Evolutionary conservation across 2,797 vertebrate species (phyloP).

Genomic region (Gymnoscopelus microlampas): DNA sequence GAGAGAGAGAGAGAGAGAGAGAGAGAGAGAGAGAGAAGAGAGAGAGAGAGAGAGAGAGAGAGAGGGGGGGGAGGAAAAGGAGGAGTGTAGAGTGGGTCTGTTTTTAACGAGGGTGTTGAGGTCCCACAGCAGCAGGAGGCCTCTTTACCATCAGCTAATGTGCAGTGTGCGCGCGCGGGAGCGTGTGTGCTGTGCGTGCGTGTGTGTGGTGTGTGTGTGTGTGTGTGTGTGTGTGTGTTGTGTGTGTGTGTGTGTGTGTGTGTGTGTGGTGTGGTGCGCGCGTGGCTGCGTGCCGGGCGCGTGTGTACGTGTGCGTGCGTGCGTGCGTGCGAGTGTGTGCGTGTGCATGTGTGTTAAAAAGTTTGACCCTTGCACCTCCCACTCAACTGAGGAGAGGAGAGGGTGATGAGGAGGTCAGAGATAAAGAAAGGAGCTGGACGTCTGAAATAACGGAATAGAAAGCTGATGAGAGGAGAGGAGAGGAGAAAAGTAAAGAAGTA

Average conservation of each 20-base stretch:
- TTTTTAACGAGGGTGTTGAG: constrained; percentile 68
- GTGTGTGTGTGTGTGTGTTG: constrained; percentile 14
- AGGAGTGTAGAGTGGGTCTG: constrained; percentile 45
- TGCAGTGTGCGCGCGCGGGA: constrained; percentile 42
- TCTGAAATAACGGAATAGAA: background rate
- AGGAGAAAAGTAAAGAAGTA: background rate
- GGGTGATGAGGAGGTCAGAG: background rate
- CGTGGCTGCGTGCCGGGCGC: constrained; percentile 28
- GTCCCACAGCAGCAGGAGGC: constrained; percentile 51
- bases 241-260: constrained; percentile 34
- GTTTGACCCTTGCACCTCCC: constrained; percentile 46
- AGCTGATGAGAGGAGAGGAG: background rate
- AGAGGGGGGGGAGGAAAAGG: constrained; percentile 62
- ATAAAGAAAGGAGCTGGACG: constrained; percentile 3
- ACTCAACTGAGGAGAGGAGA: constrained; percentile 20
- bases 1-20: background rate
- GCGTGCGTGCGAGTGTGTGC: constrained; percentile 23
- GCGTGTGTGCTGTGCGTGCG: constrained; percentile 48
- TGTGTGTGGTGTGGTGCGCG: constrained; percentile 13
- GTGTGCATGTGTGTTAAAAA: constrained; percentile 55
- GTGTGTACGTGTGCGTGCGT: constrained; percentile 30
- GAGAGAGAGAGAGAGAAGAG: background rate
- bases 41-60: too few relatives aligned
- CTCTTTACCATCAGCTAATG: constrained; percentile 34
- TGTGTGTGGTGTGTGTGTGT: constrained; percentile 50